These are phyloP conservation scores for Subacronicta megacephala DNA, from an alignment of 2,888 invertebrate species.

Conservation along the genomic window DNA sequence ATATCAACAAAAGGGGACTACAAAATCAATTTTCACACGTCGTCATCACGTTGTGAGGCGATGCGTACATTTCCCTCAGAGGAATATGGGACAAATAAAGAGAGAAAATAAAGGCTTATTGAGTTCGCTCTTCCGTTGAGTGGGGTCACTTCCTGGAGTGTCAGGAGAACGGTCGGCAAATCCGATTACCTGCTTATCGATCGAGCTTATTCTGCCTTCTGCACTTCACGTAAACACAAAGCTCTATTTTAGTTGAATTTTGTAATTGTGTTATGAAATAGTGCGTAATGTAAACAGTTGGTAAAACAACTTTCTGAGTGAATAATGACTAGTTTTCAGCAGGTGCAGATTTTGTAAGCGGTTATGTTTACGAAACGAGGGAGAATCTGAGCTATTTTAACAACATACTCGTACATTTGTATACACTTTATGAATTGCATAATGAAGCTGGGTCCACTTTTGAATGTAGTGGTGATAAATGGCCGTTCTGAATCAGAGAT, in stretches of 20 bases:
- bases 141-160: conserved; percentile 81
- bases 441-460: neutral
- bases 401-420: conserved; percentile 7
- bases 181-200: conserved; percentile 78
- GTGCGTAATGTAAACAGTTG: conserved; percentile 33
- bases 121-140: conserved; percentile 77
- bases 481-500: too few relatives aligned
- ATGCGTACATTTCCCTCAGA: conserved; percentile 41
- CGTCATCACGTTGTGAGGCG: conserved; percentile 24
- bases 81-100: conserved; percentile 56
- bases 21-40: conserved; percentile 38
- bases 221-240: conserved; percentile 23
- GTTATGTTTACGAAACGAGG: conserved; percentile 37
- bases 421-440: conserved; percentile 2
- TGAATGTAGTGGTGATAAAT: too few relatives aligned
- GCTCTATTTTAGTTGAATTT: conserved; percentile 40
- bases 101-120: conserved; percentile 74
- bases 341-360: conserved; percentile 40
- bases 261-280: conserved; percentile 32
- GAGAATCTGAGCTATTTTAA: conserved; percentile 10
- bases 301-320: conserved; percentile 24
- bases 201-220: conserved; percentile 70
- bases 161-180: conserved; percentile 72
- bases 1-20: conserved; percentile 20
- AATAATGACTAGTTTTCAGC: conserved; percentile 31